Conservation (phyloP, 2,888 invertebrate species). For the Boloria selene region DNA sequence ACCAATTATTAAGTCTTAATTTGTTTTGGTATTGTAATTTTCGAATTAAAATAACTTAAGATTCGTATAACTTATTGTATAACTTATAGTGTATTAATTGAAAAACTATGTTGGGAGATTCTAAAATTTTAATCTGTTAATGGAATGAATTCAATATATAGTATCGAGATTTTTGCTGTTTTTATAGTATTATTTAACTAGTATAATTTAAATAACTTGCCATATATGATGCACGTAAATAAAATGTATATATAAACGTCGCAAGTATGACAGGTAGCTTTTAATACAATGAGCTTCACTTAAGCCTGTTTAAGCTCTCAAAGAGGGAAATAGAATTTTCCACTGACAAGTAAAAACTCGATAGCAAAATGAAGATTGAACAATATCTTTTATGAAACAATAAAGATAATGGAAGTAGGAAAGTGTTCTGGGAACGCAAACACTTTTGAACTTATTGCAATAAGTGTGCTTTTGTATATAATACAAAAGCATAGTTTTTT, state of each 20-base stretch:
- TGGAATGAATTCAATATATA: no score
- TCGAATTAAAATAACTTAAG: no score
- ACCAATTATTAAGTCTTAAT: no score
- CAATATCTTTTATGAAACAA: conserved; percentile 39
- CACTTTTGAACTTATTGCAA: conserved; percentile 24
- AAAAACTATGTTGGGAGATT: no score
- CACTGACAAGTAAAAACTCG: conserved; percentile 38
- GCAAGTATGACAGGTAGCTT: conserved; percentile 21
- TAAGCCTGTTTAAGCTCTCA: conserved; percentile 24
- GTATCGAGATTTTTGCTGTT: no score
- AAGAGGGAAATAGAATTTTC: conserved; percentile 29
- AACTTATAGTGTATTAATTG: no score
- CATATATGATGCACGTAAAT: not conserved
- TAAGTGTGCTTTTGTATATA: not conserved
- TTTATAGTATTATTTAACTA: no score
- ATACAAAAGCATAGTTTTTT: not conserved
- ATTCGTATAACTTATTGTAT: no score
- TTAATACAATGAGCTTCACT: conserved; percentile 25
- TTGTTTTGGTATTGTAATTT: no score
- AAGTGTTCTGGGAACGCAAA: conserved; percentile 20
- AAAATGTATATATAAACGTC: conserved; percentile 14
- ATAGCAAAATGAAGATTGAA: conserved; percentile 31
- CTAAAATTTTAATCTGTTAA: no score
- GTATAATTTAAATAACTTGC: no score
- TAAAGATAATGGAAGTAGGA: conserved; percentile 31